These are phyloP conservation scores for Champsocephalus esox DNA, from an alignment of 2,797 vertebrate species.

Conservation along the genomic window DNA sequence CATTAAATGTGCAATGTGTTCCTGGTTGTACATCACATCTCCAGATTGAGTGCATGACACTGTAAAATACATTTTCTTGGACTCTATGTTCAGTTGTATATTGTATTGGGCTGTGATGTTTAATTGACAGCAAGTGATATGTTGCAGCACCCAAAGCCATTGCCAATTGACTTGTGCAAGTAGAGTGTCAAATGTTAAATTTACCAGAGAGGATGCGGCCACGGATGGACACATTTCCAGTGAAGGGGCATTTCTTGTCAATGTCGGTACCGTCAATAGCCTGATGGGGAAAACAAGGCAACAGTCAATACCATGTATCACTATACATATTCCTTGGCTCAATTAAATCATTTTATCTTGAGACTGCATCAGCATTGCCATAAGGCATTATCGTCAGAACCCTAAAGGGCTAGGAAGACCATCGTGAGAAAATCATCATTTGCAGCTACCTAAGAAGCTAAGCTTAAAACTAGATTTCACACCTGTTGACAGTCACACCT, in stretches of 20 bases:
- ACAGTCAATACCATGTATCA: neutral
- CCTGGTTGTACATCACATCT: neutral
- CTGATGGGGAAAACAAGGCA: slow-evolving; percentile 63
- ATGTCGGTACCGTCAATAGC: slow-evolving; percentile 95
- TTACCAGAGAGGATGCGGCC: slow-evolving; percentile 94
- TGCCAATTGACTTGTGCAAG: accelerated
- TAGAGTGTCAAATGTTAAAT: neutral
- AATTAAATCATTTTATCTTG: accelerated
- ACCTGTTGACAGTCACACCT: slow-evolving; percentile 50
- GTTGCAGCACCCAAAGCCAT: slow-evolving; percentile 13
- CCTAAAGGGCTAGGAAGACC: slow-evolving; percentile 83
- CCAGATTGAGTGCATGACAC: neutral
- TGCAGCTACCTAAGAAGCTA: slow-evolving; percentile 51
- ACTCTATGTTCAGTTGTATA: neutral
- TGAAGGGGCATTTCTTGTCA: slow-evolving; percentile 97
- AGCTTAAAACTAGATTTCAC: neutral
- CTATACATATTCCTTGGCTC: accelerated
- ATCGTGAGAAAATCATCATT: slow-evolving; percentile 87
- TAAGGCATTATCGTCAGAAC: slow-evolving; percentile 83
- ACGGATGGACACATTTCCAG: slow-evolving; percentile 94
- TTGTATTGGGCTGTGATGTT: accelerated
- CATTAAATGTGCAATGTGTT: neutral
- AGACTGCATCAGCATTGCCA: slow-evolving; percentile 83
- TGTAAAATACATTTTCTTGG: neutral
- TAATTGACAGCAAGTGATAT: neutral